These are phyloP conservation scores for Calephelis nemesis DNA, from an alignment of 1,140 invertebrate species.

Conservation along the genomic window DNA sequence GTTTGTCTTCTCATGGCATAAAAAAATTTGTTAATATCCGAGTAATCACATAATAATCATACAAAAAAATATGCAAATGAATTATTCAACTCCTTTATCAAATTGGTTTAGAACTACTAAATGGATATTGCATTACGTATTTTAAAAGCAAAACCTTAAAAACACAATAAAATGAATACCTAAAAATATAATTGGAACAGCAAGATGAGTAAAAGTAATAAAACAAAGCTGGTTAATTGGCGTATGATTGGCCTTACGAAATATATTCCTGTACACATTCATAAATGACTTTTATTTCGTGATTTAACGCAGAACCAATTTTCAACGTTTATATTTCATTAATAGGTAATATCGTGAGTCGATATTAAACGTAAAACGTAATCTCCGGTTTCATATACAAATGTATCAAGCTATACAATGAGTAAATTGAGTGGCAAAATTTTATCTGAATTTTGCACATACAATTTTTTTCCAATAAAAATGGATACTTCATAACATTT, in stretches of 20 bases:
- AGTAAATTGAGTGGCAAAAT: neutral
- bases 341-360: neutral
- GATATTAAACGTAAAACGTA: constrained; percentile 13
- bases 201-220: constrained; percentile 19
- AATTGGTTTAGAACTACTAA: too few relatives aligned
- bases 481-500: too few relatives aligned
- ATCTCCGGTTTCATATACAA: constrained; percentile 3
- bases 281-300: constrained; percentile 19
- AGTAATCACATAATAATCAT: too few relatives aligned
- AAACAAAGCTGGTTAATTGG: constrained; percentile 29
- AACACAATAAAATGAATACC: neutral
- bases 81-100: too few relatives aligned
- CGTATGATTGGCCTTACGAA: constrained; percentile 22
- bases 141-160: too few relatives aligned
- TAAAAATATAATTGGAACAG: constrained; percentile 6
- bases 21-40: too few relatives aligned
- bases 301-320: constrained; percentile 17
- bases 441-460: neutral
- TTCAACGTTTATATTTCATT: constrained; percentile 13
- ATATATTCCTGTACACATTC: constrained; percentile 15
- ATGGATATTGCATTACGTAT: too few relatives aligned
- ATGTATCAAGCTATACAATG: neutral
- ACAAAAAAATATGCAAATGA: too few relatives aligned
- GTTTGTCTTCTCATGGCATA: too few relatives aligned
- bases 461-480: too few relatives aligned